These are phyloP conservation scores for Agonopterix arenella DNA, from an alignment of 2,888 invertebrate species.

Conservation along the genomic window DNA sequence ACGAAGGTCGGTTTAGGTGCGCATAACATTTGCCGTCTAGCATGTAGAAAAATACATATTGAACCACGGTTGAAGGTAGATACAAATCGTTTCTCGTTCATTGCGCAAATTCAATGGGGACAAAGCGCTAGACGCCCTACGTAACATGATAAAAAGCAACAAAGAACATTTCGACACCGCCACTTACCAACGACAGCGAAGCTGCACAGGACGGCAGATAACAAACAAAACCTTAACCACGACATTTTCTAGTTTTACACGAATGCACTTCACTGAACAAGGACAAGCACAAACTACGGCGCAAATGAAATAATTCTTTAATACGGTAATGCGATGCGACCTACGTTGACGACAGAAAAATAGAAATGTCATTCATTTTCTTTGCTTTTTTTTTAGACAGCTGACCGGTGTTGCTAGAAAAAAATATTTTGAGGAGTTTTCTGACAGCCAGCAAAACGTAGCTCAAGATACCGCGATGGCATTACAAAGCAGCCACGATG, in stretches of 20 bases:
- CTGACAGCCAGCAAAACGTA: no score
- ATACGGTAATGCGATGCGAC: constrained; percentile 23
- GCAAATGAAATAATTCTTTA: constrained; percentile 36
- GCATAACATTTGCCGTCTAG: no score
- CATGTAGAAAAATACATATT: no score
- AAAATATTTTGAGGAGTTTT: no score
- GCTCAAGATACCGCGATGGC: no score
- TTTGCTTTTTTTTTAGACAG: constrained; percentile 25
- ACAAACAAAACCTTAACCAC: constrained; percentile 42
- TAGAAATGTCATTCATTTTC: constrained; percentile 27
- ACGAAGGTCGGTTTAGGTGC: no score
- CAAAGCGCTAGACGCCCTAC: constrained; percentile 13
- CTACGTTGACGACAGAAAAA: constrained; percentile 9
- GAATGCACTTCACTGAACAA: constrained; percentile 13
- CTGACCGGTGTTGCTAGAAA: constrained; percentile 35
- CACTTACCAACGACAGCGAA: constrained; percentile 51
- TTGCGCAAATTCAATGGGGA: constrained; percentile 10
- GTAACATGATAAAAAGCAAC: constrained; percentile 36
- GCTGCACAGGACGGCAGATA: constrained; percentile 48
- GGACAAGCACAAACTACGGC: constrained; percentile 34
- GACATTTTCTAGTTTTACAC: constrained; percentile 35
- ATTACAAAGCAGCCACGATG: no score
- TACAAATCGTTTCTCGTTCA: constrained; percentile 1
- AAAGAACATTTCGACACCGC: constrained; percentile 32
- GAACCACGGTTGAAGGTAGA: no score